Evolutionary conservation across 2,113 vertebrate genomes (phyloP).

Genomic region (Zeus faber): DNA sequence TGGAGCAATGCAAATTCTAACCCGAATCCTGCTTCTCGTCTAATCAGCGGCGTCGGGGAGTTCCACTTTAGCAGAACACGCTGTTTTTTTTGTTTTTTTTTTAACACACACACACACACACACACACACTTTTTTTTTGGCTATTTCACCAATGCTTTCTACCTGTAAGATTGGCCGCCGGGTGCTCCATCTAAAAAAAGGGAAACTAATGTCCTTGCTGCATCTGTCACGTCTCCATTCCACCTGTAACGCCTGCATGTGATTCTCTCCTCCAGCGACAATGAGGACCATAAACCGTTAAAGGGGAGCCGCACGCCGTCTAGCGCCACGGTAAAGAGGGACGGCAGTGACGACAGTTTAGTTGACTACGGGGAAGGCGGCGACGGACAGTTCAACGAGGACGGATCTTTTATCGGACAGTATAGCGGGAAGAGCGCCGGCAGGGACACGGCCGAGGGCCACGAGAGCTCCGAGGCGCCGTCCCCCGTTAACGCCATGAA

Average conservation of each 20-base stretch:
- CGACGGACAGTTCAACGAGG: constrained; percentile 98
- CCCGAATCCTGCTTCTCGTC: background rate
- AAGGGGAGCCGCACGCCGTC: constrained; percentile 95
- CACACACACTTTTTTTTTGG: too few species aligned
- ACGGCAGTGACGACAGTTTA: constrained; percentile 97
- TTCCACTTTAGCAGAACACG: too few species aligned
- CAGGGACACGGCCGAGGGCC: constrained; percentile 89
- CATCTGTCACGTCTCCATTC: constrained; percentile 56
- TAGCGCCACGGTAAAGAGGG: constrained; percentile 94
- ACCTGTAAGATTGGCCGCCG: background rate
- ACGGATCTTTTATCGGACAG: constrained; percentile 98
- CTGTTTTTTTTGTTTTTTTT: too few species aligned
- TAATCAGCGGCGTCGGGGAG: too few species aligned
- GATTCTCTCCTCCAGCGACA: constrained; percentile 86
- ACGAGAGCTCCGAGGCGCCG: constrained; percentile 93
- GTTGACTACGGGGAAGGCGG: constrained; percentile 98
- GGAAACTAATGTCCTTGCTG: constrained; percentile 49
- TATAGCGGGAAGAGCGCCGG: constrained; percentile 92
- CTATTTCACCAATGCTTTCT: background rate
- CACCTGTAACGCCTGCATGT: constrained; percentile 77
- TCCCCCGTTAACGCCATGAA: constrained; percentile 90
- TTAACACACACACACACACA: too few species aligned
- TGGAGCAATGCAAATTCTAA: constrained; percentile 47
- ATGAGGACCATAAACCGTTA: constrained; percentile 95
- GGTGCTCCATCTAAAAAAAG: constrained; percentile 69